Evolutionary conservation across 2,888 invertebrate species (phyloP).

Genomic region (Agonopterix alstromeriana): DNA sequence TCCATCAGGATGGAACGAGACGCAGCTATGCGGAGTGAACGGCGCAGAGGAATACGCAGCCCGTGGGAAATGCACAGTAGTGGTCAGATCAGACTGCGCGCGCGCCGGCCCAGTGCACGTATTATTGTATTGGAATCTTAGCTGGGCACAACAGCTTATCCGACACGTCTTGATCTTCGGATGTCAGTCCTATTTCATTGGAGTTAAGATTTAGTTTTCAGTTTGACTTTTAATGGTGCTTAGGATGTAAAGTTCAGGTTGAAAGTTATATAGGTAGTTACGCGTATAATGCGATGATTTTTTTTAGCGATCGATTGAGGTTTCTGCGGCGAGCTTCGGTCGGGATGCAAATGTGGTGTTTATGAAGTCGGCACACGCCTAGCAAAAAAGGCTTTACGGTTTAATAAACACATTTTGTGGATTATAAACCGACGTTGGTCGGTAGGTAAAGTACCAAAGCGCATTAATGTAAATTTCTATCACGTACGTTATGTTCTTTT

Average conservation of each 20-base stretch:
- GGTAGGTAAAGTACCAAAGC: background rate
- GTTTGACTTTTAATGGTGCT: slow-evolving; percentile 7
- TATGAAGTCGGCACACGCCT: slow-evolving; percentile 67
- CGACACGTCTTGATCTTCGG: slow-evolving; percentile 8
- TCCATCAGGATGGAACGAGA: slow-evolving; percentile 63
- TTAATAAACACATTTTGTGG: slow-evolving; percentile 46
- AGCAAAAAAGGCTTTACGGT: slow-evolving; percentile 43
- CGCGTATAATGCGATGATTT: slow-evolving; percentile 68
- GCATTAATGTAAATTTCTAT: no score
- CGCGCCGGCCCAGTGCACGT: slow-evolving; percentile 76
- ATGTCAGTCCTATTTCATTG: slow-evolving; percentile 18
- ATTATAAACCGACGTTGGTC: slow-evolving; percentile 17
- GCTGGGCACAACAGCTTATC: slow-evolving; percentile 45
- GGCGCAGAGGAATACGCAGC: slow-evolving; percentile 46
- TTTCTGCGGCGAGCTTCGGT: slow-evolving; percentile 62
- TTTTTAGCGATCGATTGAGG: slow-evolving; percentile 74
- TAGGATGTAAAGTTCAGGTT: slow-evolving; percentile 20
- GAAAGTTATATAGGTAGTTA: slow-evolving; percentile 54
- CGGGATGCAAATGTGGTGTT: slow-evolving; percentile 69
- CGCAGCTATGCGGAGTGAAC: slow-evolving; percentile 45
- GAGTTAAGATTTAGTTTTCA: slow-evolving; percentile 26
- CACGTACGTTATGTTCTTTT: no score
- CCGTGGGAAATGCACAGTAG: slow-evolving; percentile 79
- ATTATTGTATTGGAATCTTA: slow-evolving; percentile 71
- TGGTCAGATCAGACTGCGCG: slow-evolving; percentile 75